Evolutionary conservation across 2,797 vertebrate genomes (phyloP), one percentile per base, ranked within the genome.

Genomic region (Pipistrellus nathusii): DNA sequence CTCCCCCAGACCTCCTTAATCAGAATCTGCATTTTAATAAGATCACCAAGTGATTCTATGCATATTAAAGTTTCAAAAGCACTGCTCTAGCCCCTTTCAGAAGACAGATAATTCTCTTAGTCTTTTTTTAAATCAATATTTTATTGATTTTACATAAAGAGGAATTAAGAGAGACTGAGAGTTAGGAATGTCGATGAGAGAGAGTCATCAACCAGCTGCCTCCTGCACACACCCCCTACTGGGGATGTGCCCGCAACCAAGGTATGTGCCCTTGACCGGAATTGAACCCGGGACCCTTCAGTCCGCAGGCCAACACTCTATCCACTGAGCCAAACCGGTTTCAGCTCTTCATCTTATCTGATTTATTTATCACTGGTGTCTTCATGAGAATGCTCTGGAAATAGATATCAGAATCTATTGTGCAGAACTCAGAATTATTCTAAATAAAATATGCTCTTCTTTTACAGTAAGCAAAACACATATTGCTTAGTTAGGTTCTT

Each of bases 391-490:
- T 9, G 73, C 30, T 53, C n/a, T 85, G 25, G 21, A 91, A 72
- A 92, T n/a, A 7, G 27, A 30, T 12, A 62, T 27, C 13, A 38
- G 69, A 72, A 69, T 51, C 81, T 51, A 64, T 3, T 62, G 4
- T 20, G 27, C 64, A 95, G 69, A 91, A 53, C 82, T 85, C 7
- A 10, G 88, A 64, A 75, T 69, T 71, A 64, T 76, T 88, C 88
- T 69, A 78, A 92, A 57, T 64, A 86, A 85, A 18, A 10, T 75
- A 8, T 35, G 23, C 64, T 66, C 15, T 20, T 11, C 25, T 53
- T 71, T 48, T 21, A 8, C 38, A 44, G 12, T 64, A 91, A 64
- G 30, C n/a, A 48, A 82, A 93, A 44, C 13, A 81, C 5, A n/a
- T 27, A 48, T 68, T 18, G 9, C 46, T 87, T 51, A 41, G 11